Base-by-base conservation (phyloP, 1,140 invertebrate genomes). In the Bombus pyrosoma region DNA sequence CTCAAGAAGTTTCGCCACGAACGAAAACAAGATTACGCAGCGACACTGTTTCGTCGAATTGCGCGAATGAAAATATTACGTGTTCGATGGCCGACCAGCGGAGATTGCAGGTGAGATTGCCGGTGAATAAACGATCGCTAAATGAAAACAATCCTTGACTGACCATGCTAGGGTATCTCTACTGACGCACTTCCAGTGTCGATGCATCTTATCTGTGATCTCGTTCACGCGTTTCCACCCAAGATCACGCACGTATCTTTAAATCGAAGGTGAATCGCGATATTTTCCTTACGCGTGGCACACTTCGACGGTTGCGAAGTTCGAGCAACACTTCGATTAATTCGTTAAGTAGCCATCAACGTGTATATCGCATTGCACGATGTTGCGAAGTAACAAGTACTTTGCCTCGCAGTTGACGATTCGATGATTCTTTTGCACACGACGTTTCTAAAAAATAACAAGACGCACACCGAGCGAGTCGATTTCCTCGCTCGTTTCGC, bases 21-120 rank as follows among this genome's bases (percentile, higher is more conserved):
- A 62, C 69, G 81, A 75, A 82, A 82, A 75, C 69, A 82, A 81
- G 69, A 73, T 81, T 73, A 81, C 37, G 62, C 43, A 25, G 37
- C 47, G 10, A 25, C 37, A 53, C 41, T 53, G 6, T 25, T 32
- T 5, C 22, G 62, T 41, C 32, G n/a, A 41, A 34, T 68, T 12
- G 47, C 53, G 75, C 3, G 28, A 37, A 62, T 18, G 37, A 81
- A 81, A 81, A 73, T 73, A 73, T 73, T 81, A 73, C 80, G 69
- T 15, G 78, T 39, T n/a, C 66, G 43, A 53, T 28, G 43, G 13
- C 12, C 28, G 32, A 3, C 4, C 15, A 15, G 5, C 25, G 9
- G 77, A 15, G 76, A 68, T 71, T 28, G 37, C 79, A 81, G 79
- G 68, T 72, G 28, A 28, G 66, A 81, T 72, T 41, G 13, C 6